phyloP scores from a whole-genome alignment of 2,888 invertebrate genomes.

The Disparrhopalites patrizii region DNA sequence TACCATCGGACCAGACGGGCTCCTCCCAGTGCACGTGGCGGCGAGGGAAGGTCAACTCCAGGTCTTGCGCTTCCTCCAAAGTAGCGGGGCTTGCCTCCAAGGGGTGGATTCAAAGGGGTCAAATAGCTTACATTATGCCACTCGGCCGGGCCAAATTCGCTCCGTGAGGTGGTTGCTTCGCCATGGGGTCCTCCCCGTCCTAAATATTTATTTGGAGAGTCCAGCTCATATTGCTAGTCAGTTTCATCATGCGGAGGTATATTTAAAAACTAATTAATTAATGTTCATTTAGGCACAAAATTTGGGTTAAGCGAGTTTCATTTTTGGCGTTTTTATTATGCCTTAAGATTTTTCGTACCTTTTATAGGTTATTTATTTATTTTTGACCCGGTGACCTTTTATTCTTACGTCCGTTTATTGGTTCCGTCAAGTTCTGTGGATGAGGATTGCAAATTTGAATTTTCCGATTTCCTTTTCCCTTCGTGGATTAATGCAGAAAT shows the following conservation, averaged over 20 bases:
- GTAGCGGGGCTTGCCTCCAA: slow-evolving; percentile 45
- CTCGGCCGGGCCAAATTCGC: slow-evolving; percentile 53
- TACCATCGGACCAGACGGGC: slow-evolving; percentile 61
- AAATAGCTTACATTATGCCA: slow-evolving; percentile 54
- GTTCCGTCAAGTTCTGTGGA: too few relatives aligned
- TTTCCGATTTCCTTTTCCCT: too few relatives aligned
- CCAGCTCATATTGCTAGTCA: slow-evolving; percentile 89
- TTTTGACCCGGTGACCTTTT: too few relatives aligned
- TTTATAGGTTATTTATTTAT: too few relatives aligned
- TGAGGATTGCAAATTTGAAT: too few relatives aligned
- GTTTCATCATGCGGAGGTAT: slow-evolving; percentile 81
- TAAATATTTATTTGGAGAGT: slow-evolving; percentile 83
- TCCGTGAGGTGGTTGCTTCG: slow-evolving; percentile 76
- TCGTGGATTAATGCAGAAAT: too few relatives aligned
- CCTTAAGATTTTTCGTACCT: too few relatives aligned
- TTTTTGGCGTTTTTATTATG: too few relatives aligned
- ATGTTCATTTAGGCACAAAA: too few relatives aligned
- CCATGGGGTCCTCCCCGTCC: slow-evolving; percentile 72
- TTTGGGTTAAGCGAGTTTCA: too few relatives aligned
- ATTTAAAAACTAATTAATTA: too few relatives aligned
- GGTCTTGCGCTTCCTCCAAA: slow-evolving; percentile 49
- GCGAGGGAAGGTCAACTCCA: slow-evolving; percentile 71
- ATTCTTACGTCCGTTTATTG: too few relatives aligned
- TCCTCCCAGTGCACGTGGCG: slow-evolving; percentile 83
- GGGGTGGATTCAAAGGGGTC: slow-evolving; percentile 48